Conservation (phyloP, 2,113 vertebrate genomes). For the Dermatemys mawii region DNA sequence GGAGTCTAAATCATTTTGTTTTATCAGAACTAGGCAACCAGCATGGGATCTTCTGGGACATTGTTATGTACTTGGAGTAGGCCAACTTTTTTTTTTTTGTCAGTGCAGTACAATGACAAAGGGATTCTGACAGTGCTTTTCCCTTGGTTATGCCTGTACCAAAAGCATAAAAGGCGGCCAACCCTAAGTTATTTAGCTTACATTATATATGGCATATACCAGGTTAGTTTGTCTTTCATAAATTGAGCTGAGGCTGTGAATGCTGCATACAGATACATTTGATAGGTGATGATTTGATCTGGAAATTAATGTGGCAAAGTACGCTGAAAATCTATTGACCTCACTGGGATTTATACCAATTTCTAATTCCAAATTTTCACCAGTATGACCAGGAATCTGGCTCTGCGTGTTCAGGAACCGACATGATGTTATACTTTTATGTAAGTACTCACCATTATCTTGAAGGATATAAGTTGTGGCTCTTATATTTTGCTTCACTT, state of each 20-base stretch:
- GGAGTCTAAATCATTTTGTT: neutral
- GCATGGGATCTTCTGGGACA: neutral
- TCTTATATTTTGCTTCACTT: conserved; percentile 78
- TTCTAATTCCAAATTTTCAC: neutral
- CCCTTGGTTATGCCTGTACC: neutral
- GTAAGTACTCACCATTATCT: conserved; percentile 78
- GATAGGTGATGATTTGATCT: neutral
- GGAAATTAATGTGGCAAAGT: neutral
- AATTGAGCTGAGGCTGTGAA: neutral
- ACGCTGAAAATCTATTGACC: neutral
- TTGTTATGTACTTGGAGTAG: neutral
- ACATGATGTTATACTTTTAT: neutral
- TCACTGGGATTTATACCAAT: accelerated
- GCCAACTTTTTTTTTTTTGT: conserved; percentile 2
- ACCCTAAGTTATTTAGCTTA: neutral
- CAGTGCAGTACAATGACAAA: conserved; percentile 1
- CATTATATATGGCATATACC: neutral
- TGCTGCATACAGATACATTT: neutral
- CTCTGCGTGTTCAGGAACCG: neutral
- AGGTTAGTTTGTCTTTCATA: neutral
- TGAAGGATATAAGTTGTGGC: conserved; percentile 47
- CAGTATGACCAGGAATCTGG: neutral
- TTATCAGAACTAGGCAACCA: neutral
- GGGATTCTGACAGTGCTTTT: conserved; percentile 29
- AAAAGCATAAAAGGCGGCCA: neutral